A percentile compares a stretch with the other conserved stretches of the same genome.
phyloP scores from a whole-genome alignment of 2,113 vertebrate genomes.

The Zosterops japonicus region DNA sequence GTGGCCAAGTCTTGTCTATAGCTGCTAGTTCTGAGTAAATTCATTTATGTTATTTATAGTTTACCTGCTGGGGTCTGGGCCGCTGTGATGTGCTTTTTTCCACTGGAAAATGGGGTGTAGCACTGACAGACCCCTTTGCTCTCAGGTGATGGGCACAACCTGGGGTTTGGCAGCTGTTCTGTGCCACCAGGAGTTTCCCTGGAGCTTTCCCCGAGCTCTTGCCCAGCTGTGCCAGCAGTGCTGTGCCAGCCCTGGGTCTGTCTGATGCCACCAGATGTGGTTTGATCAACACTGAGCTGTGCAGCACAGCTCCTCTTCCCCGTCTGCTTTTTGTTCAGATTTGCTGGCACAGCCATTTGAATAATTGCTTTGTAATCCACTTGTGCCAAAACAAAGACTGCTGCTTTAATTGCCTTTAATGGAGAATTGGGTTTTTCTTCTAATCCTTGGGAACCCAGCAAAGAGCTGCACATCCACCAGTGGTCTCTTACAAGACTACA shows the following conservation, averaged over 20 bases:
- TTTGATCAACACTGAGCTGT: background rate
- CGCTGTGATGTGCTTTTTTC: background rate
- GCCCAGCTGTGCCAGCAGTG: rapidly evolving
- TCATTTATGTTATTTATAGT: rapidly evolving
- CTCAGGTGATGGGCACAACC: background rate
- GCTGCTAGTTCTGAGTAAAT: background rate
- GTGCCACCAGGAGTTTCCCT: background rate
- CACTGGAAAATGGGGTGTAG: background rate
- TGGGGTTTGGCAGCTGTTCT: background rate
- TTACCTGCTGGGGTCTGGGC: background rate
- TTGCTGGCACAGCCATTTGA: background rate
- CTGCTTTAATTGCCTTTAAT: background rate
- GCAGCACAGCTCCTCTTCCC: background rate
- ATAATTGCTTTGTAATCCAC: background rate
- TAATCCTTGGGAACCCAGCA: background rate
- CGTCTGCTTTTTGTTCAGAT: background rate
- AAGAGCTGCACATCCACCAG: background rate
- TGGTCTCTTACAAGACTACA: background rate
- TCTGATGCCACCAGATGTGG: background rate
- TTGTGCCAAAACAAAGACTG: background rate
- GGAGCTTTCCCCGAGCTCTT: background rate
- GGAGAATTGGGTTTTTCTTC: background rate
- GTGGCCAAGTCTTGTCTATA: background rate
- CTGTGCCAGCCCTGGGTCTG: background rate
- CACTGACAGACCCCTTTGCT: background rate